Evolutionary conservation across 2,888 invertebrate species (phyloP), one percentile per base, ranked within the genome.

Genomic region (Kryphioiulus occultus): DNA sequence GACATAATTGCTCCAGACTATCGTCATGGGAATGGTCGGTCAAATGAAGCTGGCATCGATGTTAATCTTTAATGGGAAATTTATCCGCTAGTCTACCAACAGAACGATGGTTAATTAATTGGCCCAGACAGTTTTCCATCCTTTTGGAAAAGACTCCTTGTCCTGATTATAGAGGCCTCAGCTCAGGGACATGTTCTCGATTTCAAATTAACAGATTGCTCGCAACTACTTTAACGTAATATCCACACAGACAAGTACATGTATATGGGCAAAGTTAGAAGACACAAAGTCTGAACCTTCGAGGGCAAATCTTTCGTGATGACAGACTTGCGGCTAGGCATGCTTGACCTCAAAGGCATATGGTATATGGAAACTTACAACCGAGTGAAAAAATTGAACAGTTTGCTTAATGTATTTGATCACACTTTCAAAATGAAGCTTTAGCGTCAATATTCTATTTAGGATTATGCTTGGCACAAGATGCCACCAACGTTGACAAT

Each of bases 1-100:
- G 68, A 68, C 68, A 68, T 68, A 68, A 68, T 26, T 68, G 68
- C 26, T 68, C n/a, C 68, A 68, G 68, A 12, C 68, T 68, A 26
- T 68, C 26, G 68, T 68, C 68, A 22, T 5, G 68, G 68, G 68
- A 68, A 68, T 68, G 10, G 68, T 68, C 22, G 68, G 26, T 68
- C 68, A 68, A 68, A 68, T 68, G 68, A 7, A 68, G 26, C 12
- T 68, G 68, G 68, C 68, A 68, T 68, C 68, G 68, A 68, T 68
- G 68, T 68, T 68, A 68, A 68, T 68, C 68, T 68, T 68, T 68
- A 68, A 68, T 68, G 68, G 68, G 68, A 68, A 68, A 68, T 68
- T 68, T 68, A 68, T 68, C 68, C 68, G 68, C 68, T 68, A 22
- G 68, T 68, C 68, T 68, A 68, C 68, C 68, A 68, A 68, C 68